Evolutionary conservation across 2,888 invertebrate genomes (phyloP).

Genomic region (Spisula subtruncata): DNA sequence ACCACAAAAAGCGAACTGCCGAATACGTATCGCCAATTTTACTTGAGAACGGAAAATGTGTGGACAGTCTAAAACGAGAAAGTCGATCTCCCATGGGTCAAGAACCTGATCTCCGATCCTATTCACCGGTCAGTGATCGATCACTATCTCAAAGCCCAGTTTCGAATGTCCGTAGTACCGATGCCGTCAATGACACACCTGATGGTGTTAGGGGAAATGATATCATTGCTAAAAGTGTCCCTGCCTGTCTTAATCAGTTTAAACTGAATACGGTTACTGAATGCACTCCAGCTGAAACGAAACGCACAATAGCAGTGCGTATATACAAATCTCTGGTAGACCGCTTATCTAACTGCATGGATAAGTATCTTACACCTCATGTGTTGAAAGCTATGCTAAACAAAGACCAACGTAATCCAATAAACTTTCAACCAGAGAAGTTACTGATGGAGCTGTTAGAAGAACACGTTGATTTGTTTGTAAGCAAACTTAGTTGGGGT

Average conservation of each 20-base stretch:
- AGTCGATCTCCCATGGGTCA: background rate
- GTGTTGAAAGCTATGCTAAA: background rate
- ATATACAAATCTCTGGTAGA: background rate
- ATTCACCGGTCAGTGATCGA: constrained; percentile 21
- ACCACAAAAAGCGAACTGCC: background rate
- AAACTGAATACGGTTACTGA: background rate
- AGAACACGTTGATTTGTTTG: background rate
- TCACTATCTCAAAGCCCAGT: background rate
- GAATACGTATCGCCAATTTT: background rate
- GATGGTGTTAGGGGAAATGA: background rate
- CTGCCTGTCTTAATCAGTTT: background rate
- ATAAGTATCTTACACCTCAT: background rate
- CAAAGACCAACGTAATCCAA: too few species aligned
- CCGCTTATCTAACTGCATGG: background rate
- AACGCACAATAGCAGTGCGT: background rate
- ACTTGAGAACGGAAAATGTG: background rate
- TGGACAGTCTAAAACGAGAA: background rate
- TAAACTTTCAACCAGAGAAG: background rate
- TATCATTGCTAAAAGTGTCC: background rate
- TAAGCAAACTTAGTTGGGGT: background rate
- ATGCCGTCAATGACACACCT: background rate
- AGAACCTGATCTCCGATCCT: background rate
- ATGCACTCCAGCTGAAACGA: background rate
- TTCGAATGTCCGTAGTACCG: background rate
- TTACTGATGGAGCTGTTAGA: background rate